A percentile compares a stretch with the other conserved stretches of the same genome.
Evolutionary conservation across 2,113 vertebrate genomes (phyloP).

Genomic region (Caloenas nicobarica): DNA sequence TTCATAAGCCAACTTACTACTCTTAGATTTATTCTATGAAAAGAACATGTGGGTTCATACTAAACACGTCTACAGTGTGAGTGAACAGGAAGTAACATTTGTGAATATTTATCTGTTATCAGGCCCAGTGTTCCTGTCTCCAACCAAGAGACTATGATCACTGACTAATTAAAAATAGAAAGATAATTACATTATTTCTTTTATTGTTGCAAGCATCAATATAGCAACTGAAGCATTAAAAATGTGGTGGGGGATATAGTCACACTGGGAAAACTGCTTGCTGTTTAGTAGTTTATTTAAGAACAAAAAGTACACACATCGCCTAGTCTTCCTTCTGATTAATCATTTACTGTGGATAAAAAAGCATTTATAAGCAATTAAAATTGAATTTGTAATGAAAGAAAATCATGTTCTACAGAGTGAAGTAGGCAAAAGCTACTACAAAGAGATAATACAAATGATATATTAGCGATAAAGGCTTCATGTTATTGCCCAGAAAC

Average conservation of each 20-base stretch:
- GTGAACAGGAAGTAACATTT: not conserved
- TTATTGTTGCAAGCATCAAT: not conserved
- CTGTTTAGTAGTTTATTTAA: not conserved
- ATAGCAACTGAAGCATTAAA: not conserved
- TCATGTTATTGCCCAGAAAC: not conserved
- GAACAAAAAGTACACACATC: not conserved
- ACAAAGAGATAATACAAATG: not conserved
- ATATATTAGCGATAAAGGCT: not conserved
- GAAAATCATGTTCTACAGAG: not conserved
- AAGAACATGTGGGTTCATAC: not conserved
- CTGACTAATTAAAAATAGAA: not conserved
- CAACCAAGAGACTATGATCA: not conserved
- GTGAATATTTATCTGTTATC: not conserved
- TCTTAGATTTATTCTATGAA: not conserved
- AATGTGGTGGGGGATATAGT: not conserved
- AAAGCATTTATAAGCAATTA: not conserved
- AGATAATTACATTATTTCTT: not conserved
- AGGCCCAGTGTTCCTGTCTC: not conserved
- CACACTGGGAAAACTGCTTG: not conserved
- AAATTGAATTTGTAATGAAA: constrained; percentile 11
- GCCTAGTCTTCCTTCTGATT: not conserved
- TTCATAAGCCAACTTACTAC: not conserved
- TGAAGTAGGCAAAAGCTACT: not conserved
- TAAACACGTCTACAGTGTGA: not conserved
- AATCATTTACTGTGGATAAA: not conserved